Evolutionary conservation across 2,888 invertebrate species (phyloP).

Genomic region (Caenorhabditis imperialis): DNA sequence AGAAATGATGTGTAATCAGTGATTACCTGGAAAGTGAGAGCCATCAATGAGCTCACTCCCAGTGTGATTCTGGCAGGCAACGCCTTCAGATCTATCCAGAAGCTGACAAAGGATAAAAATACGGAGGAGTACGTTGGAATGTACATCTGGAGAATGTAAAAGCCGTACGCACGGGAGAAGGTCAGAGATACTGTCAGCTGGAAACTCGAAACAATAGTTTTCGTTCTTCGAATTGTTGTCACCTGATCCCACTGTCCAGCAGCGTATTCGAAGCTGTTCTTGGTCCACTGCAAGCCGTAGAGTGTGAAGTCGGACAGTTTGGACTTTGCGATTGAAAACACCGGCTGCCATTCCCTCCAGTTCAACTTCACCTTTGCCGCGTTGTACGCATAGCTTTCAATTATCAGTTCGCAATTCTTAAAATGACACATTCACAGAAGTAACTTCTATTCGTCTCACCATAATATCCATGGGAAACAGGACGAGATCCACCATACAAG

Average conservation of each 20-base stretch:
- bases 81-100: slow-evolving; percentile 75
- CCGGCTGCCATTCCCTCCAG: slow-evolving; percentile 75
- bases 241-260: slow-evolving; percentile 77
- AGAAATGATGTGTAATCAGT: slow-evolving; percentile 9
- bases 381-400: slow-evolving; percentile 77
- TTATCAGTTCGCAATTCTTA: slow-evolving; percentile 70
- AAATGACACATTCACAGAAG: slow-evolving; percentile 9
- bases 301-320: slow-evolving; percentile 74
- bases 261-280: slow-evolving; percentile 74
- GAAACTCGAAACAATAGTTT: neutral
- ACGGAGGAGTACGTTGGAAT: slow-evolving; percentile 75
- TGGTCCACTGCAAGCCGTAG: slow-evolving; percentile 73
- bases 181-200: slow-evolving; percentile 73
- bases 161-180: slow-evolving; percentile 75
- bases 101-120: slow-evolving; percentile 72
- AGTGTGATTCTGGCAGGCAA: slow-evolving; percentile 74
- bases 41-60: slow-evolving; percentile 72
- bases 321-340: slow-evolving; percentile 74
- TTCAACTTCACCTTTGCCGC: slow-evolving; percentile 72
- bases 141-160: slow-evolving; percentile 76
- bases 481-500: slow-evolving; percentile 69
- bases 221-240: neutral
- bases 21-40: slow-evolving; percentile 70
- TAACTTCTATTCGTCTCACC: slow-evolving; percentile 47
- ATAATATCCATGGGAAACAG: slow-evolving; percentile 77